Evolutionary conservation across 2,888 invertebrate species (phyloP), one percentile per base, ranked within the genome.

Genomic region (Spodoptera exigua): DNA sequence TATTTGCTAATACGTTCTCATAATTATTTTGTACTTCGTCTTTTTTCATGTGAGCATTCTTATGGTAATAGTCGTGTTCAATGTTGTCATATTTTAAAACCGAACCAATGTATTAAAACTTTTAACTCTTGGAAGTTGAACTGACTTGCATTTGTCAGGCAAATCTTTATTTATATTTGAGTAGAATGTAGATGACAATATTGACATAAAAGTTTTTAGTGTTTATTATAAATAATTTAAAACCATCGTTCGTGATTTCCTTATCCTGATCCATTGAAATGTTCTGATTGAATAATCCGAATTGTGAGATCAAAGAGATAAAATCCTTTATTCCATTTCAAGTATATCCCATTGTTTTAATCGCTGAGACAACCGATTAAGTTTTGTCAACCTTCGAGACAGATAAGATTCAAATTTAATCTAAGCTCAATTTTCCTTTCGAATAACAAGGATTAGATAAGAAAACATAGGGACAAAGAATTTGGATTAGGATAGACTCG

Each of bases 341-440:
- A 65, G 62, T 57, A 73, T 53, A 70, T 34, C 55, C 73, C 47
- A 67, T 76, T 78, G 70, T 76, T 73, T 56, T 62, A 70, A 68
- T 66, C 67, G 59, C 55, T 53, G 53, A 73, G 68, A 63, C 67
- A 73, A 73, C 65, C 76, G 73, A 73, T 76, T 78, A 73, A 66
- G 70, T 76, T 76, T 76, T 65, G 74, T 79, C 76, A 76, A 73
- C 62, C 63, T 78, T 73, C 37, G 61, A 68, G 53, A 61, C 58
- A 70, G 76, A 78, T 76, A 78, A 76, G 59, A 55, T 76, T 78
- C 63, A 63, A 65, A 72, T 76, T 76, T 63, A 76, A 78, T 77
- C 76, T 61, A 11, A 61, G 68, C 76, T 73, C 60, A 77, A 76
- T 70, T 76, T 76, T 72, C 67, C 66, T 64, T 76, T 63, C 55